Conservation (phyloP, 2,888 invertebrate species). For the Globia sparganii region DNA sequence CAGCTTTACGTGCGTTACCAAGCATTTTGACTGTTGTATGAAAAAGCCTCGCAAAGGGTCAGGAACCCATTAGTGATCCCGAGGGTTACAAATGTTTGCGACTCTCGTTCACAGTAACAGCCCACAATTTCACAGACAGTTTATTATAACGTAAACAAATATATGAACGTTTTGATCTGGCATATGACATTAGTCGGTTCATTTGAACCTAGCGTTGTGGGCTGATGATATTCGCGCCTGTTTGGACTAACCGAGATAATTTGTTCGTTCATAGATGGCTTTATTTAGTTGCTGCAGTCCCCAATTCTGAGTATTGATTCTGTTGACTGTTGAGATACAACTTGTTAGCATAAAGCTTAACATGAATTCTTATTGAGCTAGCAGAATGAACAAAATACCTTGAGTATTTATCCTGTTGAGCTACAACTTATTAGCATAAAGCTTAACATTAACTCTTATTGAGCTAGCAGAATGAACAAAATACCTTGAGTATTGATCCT, state of each 20-base stretch:
- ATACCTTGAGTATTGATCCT: background rate
- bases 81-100: conserved; percentile 52
- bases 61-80: conserved; percentile 59
- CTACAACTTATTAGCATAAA: background rate
- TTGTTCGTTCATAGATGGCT: conserved; percentile 15
- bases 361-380: background rate
- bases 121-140: conserved; percentile 42
- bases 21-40: conserved; percentile 55
- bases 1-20: conserved; percentile 41
- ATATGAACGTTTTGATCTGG: conserved; percentile 37
- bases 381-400: background rate
- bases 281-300: conserved; percentile 32
- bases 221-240: conserved; percentile 22
- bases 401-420: background rate
- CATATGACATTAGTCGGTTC: conserved; percentile 43
- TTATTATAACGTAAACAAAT: conserved; percentile 52
- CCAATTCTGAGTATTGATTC: background rate
- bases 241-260: conserved; percentile 31
- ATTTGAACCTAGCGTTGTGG: conserved; percentile 35
- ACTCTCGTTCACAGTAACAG: conserved; percentile 38
- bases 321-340: background rate
- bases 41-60: conserved; percentile 57
- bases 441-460: background rate
- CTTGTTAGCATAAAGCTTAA: background rate
- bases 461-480: background rate